These are phyloP conservation scores for Helicoverpa assulta DNA, from an alignment of 2,888 invertebrate genomes.

Conservation along the genomic window DNA sequence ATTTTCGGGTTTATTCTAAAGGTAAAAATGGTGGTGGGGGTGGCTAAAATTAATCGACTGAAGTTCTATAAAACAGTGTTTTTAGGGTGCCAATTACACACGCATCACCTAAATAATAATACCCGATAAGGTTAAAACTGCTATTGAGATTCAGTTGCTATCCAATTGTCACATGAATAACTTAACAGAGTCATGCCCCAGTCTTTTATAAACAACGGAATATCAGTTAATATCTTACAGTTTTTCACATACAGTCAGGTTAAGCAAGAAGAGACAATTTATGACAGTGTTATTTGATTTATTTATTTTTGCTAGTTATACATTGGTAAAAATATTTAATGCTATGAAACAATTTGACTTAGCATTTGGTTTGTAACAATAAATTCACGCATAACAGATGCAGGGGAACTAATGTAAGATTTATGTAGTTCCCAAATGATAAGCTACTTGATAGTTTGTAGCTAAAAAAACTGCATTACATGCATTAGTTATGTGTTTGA, in stretches of 20 bases:
- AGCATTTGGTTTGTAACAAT: constrained; percentile 87
- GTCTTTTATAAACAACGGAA: too few species aligned
- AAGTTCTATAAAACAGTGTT: too few species aligned
- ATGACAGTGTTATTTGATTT: constrained; percentile 88
- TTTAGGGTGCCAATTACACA: too few species aligned
- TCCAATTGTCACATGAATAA: too few species aligned
- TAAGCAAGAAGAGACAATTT: constrained; percentile 34
- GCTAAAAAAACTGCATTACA: constrained; percentile 68
- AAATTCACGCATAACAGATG: constrained; percentile 79
- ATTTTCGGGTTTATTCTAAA: too few species aligned
- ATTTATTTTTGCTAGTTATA: constrained; percentile 89
- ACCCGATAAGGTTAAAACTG: too few species aligned
- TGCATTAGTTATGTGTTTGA: constrained; percentile 68
- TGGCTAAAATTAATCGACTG: too few species aligned
- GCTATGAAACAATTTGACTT: constrained; percentile 89
- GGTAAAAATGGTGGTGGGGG: too few species aligned
- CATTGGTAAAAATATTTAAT: constrained; percentile 90
- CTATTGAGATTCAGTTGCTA: too few species aligned
- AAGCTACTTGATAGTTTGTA: constrained; percentile 68
- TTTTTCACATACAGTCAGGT: not conserved
- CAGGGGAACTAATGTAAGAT: constrained; percentile 73
- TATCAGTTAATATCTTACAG: too few species aligned
- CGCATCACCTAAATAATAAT: too few species aligned
- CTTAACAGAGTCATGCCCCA: too few species aligned
- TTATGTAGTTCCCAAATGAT: constrained; percentile 66